Percentiles rank a stretch among this genome's conserved stretches.
phyloP scores from a whole-genome alignment of 2,113 vertebrate genomes.

The Varanus salvator region DNA sequence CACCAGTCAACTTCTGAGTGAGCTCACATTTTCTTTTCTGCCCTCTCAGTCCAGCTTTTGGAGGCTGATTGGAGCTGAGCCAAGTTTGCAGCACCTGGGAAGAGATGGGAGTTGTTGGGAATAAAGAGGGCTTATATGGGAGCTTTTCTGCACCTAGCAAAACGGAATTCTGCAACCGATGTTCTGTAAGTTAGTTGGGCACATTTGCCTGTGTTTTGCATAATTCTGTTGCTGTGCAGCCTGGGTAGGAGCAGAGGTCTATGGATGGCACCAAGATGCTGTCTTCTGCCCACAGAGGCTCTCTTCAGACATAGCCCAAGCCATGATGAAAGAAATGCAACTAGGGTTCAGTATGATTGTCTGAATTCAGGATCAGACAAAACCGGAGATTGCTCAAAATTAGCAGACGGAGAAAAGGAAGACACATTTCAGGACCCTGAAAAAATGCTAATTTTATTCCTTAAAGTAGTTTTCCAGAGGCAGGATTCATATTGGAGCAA shows the following conservation, averaged over 20 bases:
- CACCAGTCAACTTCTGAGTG: slow-evolving; percentile 92
- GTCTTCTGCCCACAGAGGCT: neutral
- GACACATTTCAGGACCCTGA: too few species aligned
- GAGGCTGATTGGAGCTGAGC: slow-evolving; percentile 49
- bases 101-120: neutral
- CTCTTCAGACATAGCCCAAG: neutral
- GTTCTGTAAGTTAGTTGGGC: too few species aligned
- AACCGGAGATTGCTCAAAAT: too few species aligned
- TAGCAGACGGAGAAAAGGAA: too few species aligned
- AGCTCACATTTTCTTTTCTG: slow-evolving; percentile 52
- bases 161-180: neutral
- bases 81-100: neutral
- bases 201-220: too few species aligned
- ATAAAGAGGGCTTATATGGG: too few species aligned
- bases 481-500: too few species aligned
- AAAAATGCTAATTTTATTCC: too few species aligned
- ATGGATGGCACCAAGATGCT: neutral
- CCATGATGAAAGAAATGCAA: neutral
- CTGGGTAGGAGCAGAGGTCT: neutral
- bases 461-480: too few species aligned
- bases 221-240: too few species aligned
- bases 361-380: too few species aligned
- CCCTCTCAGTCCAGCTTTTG: slow-evolving; percentile 33
- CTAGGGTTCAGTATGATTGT: neutral
- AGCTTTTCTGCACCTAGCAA: neutral